Percentiles rank a stretch among this genome's conserved stretches.
Conservation (phyloP, 1,140 invertebrate genomes). For the Cherax quadricarinatus region DNA sequence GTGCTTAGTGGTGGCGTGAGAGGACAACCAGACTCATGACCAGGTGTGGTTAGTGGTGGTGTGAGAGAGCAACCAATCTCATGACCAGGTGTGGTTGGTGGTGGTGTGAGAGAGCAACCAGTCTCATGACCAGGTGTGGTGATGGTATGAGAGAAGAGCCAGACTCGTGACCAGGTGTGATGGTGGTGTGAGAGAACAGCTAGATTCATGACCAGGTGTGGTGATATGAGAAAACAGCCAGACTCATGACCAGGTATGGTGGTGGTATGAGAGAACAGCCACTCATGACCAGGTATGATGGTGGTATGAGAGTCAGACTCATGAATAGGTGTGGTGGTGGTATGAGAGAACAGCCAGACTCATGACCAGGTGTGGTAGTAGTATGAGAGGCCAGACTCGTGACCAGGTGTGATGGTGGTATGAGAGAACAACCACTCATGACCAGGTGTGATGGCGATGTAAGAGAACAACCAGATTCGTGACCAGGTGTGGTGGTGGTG, state of each 20-base stretch:
- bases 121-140: neutral
- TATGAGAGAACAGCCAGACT: neutral
- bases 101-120: neutral
- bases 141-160: neutral
- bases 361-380: neutral
- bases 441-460: neutral
- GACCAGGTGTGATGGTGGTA: neutral
- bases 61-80: neutral
- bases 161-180: neutral
- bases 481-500: neutral
- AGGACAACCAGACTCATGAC: neutral
- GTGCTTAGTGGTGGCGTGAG: neutral
- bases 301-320: neutral
- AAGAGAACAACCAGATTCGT: neutral
- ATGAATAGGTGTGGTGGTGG: neutral
- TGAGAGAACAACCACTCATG: neutral
- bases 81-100: neutral
- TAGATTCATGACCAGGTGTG: neutral
- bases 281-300: neutral
- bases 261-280: neutral
- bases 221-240: neutral
- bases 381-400: neutral
- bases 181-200: neutral
- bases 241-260: neutral
- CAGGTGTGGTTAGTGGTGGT: neutral